Evolutionary conservation across 2,113 vertebrate species (phyloP).

Genomic region (Aptenodytes forsteri): DNA sequence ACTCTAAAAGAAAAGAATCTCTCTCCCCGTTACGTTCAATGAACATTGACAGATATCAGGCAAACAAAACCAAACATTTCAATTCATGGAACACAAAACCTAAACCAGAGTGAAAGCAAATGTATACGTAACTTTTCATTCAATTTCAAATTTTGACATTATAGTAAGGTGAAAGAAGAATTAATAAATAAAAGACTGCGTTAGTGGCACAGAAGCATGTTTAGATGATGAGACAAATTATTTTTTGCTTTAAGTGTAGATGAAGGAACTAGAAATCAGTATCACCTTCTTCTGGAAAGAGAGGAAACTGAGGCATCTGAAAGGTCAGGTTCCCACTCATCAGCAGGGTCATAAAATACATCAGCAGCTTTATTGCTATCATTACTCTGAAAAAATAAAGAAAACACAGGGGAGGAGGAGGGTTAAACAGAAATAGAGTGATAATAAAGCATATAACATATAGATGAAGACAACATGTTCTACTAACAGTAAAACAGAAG

Average conservation of each 20-base stretch:
- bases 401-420: neutral
- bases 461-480: neutral
- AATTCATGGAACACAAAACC: neutral
- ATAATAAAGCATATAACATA: neutral
- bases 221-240: neutral
- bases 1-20: neutral
- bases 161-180: neutral
- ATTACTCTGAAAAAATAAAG: slow-evolving; percentile 74
- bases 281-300: slow-evolving; percentile 90
- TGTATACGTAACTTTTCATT: neutral
- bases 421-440: neutral
- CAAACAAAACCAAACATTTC: neutral
- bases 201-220: neutral
- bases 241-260: neutral
- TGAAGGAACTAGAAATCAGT: neutral
- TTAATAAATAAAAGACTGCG: neutral
- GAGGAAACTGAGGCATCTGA: slow-evolving; percentile 75
- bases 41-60: neutral
- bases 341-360: slow-evolving; percentile 89
- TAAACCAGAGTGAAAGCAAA: neutral
- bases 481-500: neutral
- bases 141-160: neutral
- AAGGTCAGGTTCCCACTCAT: slow-evolving; percentile 96
- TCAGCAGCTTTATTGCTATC: slow-evolving; percentile 79
- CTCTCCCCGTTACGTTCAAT: neutral